Evolutionary conservation across 2,888 invertebrate species (phyloP).

Genomic region (Parnassius mnemosyne): DNA sequence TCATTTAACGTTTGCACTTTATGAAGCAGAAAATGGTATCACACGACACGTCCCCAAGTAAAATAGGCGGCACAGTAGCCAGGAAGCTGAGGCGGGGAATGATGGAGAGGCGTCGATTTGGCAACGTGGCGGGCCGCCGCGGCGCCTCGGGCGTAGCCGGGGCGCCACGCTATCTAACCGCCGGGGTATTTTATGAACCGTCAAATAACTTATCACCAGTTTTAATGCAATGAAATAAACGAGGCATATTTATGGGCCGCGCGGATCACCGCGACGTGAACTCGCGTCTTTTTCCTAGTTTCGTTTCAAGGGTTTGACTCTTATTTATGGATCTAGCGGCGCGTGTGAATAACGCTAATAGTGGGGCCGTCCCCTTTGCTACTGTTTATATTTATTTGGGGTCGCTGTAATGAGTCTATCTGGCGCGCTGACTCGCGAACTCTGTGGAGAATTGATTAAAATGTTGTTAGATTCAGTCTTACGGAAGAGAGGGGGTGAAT

Average conservation of each 20-base stretch:
- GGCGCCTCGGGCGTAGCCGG: conserved; percentile 56
- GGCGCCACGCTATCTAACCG: conserved; percentile 48
- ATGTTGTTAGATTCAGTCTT: conserved; percentile 76
- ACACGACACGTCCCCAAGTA: conserved; percentile 53
- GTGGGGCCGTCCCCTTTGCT: conserved; percentile 71
- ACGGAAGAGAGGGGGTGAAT: conserved; percentile 69
- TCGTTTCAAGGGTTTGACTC: conserved; percentile 54
- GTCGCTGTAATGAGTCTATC: conserved; percentile 77
- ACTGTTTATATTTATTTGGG: conserved; percentile 80
- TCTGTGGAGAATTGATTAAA: conserved; percentile 80
- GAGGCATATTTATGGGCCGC: conserved; percentile 73
- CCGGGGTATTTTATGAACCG: conserved; percentile 74
- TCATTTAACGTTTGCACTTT: conserved; percentile 45
- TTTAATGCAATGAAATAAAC: conserved; percentile 78
- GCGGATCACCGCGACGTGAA: conserved; percentile 68
- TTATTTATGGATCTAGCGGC: conserved; percentile 76
- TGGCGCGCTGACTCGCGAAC: conserved; percentile 77
- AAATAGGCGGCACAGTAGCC: conserved; percentile 60
- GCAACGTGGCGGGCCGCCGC: conserved; percentile 57
- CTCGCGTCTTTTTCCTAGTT: conserved; percentile 59
- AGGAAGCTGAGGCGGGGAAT: conserved; percentile 58
- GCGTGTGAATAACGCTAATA: conserved; percentile 79
- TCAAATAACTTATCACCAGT: conserved; percentile 78
- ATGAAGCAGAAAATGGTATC: conserved; percentile 67
- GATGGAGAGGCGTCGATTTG: conserved; percentile 69